Conservation (phyloP, 2,888 invertebrate genomes). For the Rhogogaster chlorosoma region DNA sequence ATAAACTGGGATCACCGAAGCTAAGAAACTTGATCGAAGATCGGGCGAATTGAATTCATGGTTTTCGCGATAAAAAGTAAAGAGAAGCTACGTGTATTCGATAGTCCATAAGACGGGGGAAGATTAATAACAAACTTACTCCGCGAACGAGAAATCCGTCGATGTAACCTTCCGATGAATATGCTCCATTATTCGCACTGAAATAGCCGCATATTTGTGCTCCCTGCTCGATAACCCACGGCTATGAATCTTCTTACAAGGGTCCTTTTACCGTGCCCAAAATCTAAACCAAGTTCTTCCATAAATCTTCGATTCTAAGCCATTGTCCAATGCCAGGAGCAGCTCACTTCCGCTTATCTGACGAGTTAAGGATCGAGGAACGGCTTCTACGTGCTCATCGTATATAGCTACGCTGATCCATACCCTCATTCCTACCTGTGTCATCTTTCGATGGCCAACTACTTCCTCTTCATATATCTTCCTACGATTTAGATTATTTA, state of each 20-base stretch:
- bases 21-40: not conserved
- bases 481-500: not conserved
- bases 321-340: conserved; percentile 59
- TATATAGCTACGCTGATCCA: not conserved
- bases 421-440: not conserved
- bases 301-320: conserved; percentile 66
- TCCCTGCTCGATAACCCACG: conserved; percentile 40
- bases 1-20: not conserved
- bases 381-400: conserved; percentile 29
- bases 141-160: not conserved
- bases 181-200: conserved; percentile 17
- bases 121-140: conserved; percentile 15
- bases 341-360: conserved; percentile 45
- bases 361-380: conserved; percentile 43
- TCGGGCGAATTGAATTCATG: conserved; percentile 13
- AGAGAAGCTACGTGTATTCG: not conserved
- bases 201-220: conserved; percentile 40
- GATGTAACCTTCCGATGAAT: conserved; percentile 9
- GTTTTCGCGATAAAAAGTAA: not conserved
- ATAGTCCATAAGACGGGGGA: not conserved
- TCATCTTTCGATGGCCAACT: not conserved
- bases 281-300: conserved; percentile 65
- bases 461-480: not conserved
- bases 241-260: conserved; percentile 49
- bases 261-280: conserved; percentile 40